phyloP scores from a whole-genome alignment of 2,113 vertebrate species.

The Tachycineta bicolor region DNA sequence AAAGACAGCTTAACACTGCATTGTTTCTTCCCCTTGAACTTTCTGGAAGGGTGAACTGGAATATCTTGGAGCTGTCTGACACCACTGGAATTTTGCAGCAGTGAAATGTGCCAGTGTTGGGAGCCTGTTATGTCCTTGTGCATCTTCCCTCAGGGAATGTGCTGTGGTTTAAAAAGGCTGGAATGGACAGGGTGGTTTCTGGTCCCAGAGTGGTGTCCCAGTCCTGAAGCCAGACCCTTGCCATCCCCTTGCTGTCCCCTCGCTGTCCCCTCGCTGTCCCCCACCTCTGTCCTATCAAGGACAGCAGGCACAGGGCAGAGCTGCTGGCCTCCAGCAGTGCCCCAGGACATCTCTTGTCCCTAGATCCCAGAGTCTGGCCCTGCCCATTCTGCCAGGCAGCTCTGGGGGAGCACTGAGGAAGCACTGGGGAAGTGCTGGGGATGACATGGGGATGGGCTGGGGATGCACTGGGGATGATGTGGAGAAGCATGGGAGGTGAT shows the following conservation, averaged over 20 bases:
- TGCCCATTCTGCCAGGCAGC: rapidly evolving
- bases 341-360: background rate
- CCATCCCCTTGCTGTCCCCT: rapidly evolving
- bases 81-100: background rate
- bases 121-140: background rate
- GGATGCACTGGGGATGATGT: rapidly evolving
- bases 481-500: background rate
- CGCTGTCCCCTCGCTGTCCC: background rate
- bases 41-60: background rate
- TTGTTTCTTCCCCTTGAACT: background rate
- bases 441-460: background rate
- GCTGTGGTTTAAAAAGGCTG: background rate
- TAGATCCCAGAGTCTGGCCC: no score
- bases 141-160: background rate
- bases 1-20: background rate
- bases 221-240: no score
- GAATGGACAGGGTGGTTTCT: rapidly evolving
- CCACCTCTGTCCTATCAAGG: rapidly evolving
- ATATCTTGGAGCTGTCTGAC: background rate
- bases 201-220: background rate
- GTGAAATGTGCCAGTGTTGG: rapidly evolving
- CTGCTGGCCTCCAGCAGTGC: no score
- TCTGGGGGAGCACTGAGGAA: background rate
- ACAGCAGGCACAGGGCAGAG: background rate
- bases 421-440: background rate